Base-by-base conservation (phyloP, 2,888 invertebrate species). In the Mesoligia furuncula region DNA sequence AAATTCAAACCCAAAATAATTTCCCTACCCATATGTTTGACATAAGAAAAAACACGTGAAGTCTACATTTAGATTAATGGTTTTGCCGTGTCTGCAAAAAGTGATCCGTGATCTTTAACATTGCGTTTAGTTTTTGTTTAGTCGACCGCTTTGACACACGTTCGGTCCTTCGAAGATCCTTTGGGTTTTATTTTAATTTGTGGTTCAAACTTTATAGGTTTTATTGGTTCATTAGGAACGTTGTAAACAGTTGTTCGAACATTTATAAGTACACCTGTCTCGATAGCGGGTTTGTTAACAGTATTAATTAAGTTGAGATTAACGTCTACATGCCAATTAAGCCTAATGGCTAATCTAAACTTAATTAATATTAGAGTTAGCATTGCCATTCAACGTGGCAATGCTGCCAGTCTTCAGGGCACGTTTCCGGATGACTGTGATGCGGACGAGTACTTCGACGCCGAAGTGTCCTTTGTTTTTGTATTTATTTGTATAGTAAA, bases 61-160 rank as follows among this genome's bases (percentile, higher is more conserved):
- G 65, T 76, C 66, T 67, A 24, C 69, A 75, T 70, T 67, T 77
- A 83, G 79, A 87, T 87, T 65, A 82, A 87, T 79, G 81, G 61
- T 70, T 80, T 57, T 78, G 68, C 51, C 57, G 36, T 57, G 59
- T 65, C 76, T 64, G 73, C 81, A 87, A 87, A 87, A 86, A 86
- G 45, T 76, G 78, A 73, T 54, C 72, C 77, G 24, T 77, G 77
- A 80, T 75, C 73, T 82, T 74, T 85, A 76, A 85, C 72, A 79
- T 84, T 72, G 81, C 81, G 75, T 75, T 87, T 73, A 66, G 80
- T 85, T 87, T 84, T 87, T 85, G 80, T 73, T 61, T 7, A 5
- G 48, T 66, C 39, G 36, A 17, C 64, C 67, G 36, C 59, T 77
- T 69, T 59, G 68, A 65, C 71, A 83, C 69, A 66, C 79, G 61